phyloP scores from a whole-genome alignment of 2,113 vertebrate genomes.

The Rafetus swinhoei region DNA sequence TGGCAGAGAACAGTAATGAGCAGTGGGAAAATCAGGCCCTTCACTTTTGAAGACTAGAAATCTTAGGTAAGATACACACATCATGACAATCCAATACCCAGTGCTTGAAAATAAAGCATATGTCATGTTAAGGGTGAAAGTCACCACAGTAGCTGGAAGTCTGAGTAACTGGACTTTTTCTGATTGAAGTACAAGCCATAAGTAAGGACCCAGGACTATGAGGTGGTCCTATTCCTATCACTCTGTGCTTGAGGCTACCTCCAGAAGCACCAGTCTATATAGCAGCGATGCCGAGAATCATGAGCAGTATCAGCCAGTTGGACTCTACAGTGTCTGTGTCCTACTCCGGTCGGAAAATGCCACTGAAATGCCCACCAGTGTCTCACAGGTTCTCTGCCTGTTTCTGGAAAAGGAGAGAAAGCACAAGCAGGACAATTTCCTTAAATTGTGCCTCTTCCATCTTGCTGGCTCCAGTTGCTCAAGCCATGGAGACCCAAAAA shows the following conservation, averaged over 20 bases:
- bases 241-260: neutral
- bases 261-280: neutral
- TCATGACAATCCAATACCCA: neutral
- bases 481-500: neutral
- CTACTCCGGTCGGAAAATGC: neutral
- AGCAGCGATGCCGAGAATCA: neutral
- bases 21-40: neutral
- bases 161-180: neutral
- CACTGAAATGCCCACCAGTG: neutral
- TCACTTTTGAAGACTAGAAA: neutral
- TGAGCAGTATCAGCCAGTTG: neutral
- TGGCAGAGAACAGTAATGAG: neutral
- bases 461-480: neutral
- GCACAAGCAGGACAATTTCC: neutral
- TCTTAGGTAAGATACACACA: neutral
- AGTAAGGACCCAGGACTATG: neutral
- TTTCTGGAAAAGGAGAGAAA: neutral
- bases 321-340: neutral
- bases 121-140: neutral
- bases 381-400: neutral
- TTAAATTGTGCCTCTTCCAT: neutral
- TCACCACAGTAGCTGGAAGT: neutral
- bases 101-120: neutral
- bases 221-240: neutral
- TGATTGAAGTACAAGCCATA: neutral